phyloP scores from a whole-genome alignment of 2,113 vertebrate genomes.

The Platycercus adscitus region DNA sequence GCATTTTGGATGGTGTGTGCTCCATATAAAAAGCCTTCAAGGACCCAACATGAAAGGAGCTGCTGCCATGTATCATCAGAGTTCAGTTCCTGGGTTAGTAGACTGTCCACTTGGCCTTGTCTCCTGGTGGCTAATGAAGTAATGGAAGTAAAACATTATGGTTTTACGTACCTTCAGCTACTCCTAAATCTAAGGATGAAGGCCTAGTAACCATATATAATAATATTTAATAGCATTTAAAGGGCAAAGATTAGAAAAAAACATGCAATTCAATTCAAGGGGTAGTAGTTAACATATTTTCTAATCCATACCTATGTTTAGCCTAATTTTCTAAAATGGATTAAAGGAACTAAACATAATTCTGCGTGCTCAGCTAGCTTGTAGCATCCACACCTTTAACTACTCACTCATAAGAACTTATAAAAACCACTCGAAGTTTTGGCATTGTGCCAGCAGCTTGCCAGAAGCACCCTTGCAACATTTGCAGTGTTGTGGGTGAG shows the following conservation, averaged over 20 bases:
- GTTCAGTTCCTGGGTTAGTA: not conserved
- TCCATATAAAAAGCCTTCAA: not conserved
- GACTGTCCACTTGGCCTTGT: accelerated
- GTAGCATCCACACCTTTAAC: not conserved
- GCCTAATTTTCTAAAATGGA: not conserved
- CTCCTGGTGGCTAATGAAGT: not conserved
- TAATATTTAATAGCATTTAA: not conserved
- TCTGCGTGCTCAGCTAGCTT: not conserved
- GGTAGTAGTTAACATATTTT: not conserved
- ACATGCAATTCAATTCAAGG: not conserved
- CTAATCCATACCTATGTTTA: not conserved
- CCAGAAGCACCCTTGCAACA: not conserved
- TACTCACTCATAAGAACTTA: not conserved
- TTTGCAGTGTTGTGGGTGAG: not conserved
- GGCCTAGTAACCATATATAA: not conserved
- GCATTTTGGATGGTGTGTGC: accelerated
- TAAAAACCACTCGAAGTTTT: not conserved
- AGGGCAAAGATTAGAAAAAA: not conserved
- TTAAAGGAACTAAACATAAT: not conserved
- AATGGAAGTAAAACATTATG: not conserved
- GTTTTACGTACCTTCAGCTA: not conserved
- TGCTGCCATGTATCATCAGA: not conserved
- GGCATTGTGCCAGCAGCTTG: not conserved
- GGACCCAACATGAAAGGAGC: not conserved
- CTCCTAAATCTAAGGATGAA: not conserved